These are phyloP conservation scores for Microdon myrmicae DNA, from an alignment of 2,888 invertebrate genomes.

Conservation along the genomic window DNA sequence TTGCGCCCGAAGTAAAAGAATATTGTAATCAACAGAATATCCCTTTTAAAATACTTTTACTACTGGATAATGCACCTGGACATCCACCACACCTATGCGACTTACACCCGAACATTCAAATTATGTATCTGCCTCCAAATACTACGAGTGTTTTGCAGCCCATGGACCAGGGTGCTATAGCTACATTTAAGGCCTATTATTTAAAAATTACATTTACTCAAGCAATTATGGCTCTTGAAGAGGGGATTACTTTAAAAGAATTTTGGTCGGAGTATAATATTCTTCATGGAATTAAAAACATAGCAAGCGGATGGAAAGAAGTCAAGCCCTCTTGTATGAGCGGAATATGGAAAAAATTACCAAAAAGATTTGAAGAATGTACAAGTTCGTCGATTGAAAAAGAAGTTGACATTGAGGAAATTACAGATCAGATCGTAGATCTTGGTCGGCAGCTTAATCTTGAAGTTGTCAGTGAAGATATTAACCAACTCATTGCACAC, in stretches of 20 bases:
- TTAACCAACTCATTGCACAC: too few relatives aligned
- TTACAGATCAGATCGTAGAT: too few relatives aligned
- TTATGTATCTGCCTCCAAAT: slow-evolving; percentile 17
- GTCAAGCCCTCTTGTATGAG: too few relatives aligned
- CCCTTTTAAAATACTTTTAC: slow-evolving; percentile 18
- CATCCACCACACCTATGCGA: slow-evolving; percentile 2
- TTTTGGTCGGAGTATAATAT: slow-evolving; percentile 7
- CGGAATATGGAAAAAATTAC: too few relatives aligned
- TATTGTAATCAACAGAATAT: slow-evolving; percentile 28
- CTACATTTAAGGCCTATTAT: slow-evolving; percentile 32
- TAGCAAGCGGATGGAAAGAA: slow-evolving; percentile 9
- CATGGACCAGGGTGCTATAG: slow-evolving; percentile 26
- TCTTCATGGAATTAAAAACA: slow-evolving; percentile 4
- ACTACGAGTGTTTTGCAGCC: slow-evolving; percentile 15
- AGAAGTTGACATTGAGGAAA: too few relatives aligned
- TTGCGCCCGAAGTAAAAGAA: slow-evolving; percentile 41
- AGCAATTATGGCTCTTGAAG: slow-evolving; percentile 3
- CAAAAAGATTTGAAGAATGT: too few relatives aligned
- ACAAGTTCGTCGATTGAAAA: too few relatives aligned
- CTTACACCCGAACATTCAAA: slow-evolving; percentile 11
- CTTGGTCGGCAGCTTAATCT: too few relatives aligned
- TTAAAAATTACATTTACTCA: slow-evolving; percentile 33
- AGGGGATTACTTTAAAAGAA: slow-evolving; percentile 3
- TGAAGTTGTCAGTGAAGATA: too few relatives aligned
- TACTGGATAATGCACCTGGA: slow-evolving; percentile 23